phyloP scores from a whole-genome alignment of 2,113 vertebrate genomes.

The Xyliphius kryptos region DNA sequence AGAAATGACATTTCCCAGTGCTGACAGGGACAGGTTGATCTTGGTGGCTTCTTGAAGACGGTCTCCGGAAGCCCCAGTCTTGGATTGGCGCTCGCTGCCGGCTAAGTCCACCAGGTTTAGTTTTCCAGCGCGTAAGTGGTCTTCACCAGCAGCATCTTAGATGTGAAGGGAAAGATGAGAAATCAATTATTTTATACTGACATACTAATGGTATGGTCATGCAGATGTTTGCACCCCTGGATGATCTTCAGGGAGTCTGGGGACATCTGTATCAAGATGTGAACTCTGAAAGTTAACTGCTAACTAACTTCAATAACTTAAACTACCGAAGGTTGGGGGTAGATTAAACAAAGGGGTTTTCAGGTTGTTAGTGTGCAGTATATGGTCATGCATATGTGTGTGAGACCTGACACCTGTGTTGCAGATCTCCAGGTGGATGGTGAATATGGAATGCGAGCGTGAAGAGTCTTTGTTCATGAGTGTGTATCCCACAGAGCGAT shows the following conservation, averaged over 20 bases:
- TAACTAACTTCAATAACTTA: too few relatives aligned
- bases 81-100: slow-evolving; percentile 84
- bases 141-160: slow-evolving; percentile 69
- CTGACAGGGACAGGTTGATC: slow-evolving; percentile 85
- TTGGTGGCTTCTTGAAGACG: slow-evolving; percentile 81
- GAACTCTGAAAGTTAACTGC: too few relatives aligned
- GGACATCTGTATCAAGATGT: too few relatives aligned
- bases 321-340: too few relatives aligned
- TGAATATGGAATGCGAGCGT: slow-evolving; percentile 82
- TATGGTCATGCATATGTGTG: too few relatives aligned
- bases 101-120: slow-evolving; percentile 85
- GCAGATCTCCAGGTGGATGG: slow-evolving; percentile 80
- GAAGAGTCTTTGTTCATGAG: slow-evolving; percentile 87
- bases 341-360: too few relatives aligned
- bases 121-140: slow-evolving; percentile 77
- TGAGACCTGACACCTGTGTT: too few relatives aligned
- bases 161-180: background rate
- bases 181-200: background rate
- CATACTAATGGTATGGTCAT: background rate
- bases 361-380: too few relatives aligned
- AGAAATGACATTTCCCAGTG: slow-evolving; percentile 82
- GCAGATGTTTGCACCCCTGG: too few relatives aligned
- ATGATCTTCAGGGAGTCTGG: too few relatives aligned
- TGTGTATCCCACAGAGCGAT: slow-evolving; percentile 76
- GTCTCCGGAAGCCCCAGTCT: slow-evolving; percentile 78